Base-by-base conservation (phyloP, 2,797 vertebrate species). In the Trichosurus vulpecula region DNA sequence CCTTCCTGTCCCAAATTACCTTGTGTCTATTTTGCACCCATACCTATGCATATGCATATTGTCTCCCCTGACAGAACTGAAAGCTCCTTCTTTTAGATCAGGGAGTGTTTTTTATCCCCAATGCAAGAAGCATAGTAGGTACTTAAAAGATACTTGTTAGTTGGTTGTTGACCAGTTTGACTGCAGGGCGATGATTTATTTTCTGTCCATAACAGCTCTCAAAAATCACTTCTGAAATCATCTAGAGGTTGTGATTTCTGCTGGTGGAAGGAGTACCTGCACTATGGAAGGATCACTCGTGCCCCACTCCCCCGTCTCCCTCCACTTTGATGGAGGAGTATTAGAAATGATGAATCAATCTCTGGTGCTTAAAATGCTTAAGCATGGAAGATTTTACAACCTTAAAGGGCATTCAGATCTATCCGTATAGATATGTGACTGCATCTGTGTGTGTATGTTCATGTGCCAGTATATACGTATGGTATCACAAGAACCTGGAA, bases 221-320 rank as follows among this genome's bases (percentile, higher is more conserved):
- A 47, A 81, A 81, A 47, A 81, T 81, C 2, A 25, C 41, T 81
- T 47, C 74, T 81, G 41, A 81, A 41, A 81, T 81, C 81, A 47
- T 47, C 19, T 47, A 27, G 41, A 10, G 9, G 22, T 81, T 41
- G n/a, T 47, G 22, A 81, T 81, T 81, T 81, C 41, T 47, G 22
- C 47, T 31, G 41, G 41, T 81, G 41, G 41, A 47, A 6, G 74
- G 22, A 81, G 1, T 81, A 11, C 41, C 74, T 81, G 22, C 41
- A 47, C 22, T 47, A 2, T 47, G 9, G 8, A 81, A 31, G 74
- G 41, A 81, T 47, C 41, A 47, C 1, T 81, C 3, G 0, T 3
- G 19, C 4, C 4, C 14, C 12, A 1, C 31, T 1, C 30, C 6
- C 8, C 29, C 12, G 9, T 10, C 29, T 9, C 61, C 3, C 10